Evolutionary conservation across 2,113 vertebrate species (phyloP).

Genomic region (Pyxicephalus adspersus): DNA sequence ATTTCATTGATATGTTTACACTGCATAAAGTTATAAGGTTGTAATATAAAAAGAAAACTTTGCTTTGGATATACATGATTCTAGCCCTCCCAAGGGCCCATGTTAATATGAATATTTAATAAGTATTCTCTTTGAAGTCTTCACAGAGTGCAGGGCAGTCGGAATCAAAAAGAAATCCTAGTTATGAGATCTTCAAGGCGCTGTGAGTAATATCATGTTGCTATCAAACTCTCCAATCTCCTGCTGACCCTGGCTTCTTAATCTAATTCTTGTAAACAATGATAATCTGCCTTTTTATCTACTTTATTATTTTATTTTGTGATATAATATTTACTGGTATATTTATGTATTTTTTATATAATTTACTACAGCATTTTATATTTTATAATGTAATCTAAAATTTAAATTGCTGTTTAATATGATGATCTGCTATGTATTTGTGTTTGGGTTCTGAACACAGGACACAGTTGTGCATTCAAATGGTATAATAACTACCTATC

Average conservation of each 20-base stretch:
- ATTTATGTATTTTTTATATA: too few relatives aligned
- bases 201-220: neutral
- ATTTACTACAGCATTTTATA: too few relatives aligned
- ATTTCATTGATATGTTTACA: neutral
- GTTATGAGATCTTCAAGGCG: neutral
- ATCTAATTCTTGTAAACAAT: neutral
- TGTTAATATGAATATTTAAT: slow-evolving; percentile 39
- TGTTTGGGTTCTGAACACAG: too few relatives aligned
- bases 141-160: neutral
- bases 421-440: too few relatives aligned
- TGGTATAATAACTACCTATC: too few relatives aligned
- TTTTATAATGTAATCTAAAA: too few relatives aligned
- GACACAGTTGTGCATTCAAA: too few relatives aligned
- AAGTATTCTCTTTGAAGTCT: slow-evolving; percentile 24
- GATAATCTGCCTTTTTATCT: too few relatives aligned
- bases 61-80: neutral
- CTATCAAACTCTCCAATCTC: neutral
- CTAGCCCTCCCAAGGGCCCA: neutral
- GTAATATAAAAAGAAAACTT: neutral
- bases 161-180: slow-evolving; percentile 15
- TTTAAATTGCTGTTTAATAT: too few relatives aligned
- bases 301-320: too few relatives aligned
- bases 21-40: neutral
- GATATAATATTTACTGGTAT: too few relatives aligned
- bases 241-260: neutral